A percentile compares a stretch with the other conserved stretches of the same genome.
phyloP scores from a whole-genome alignment of 1,140 invertebrate species.

The Liolophura sinensis region DNA sequence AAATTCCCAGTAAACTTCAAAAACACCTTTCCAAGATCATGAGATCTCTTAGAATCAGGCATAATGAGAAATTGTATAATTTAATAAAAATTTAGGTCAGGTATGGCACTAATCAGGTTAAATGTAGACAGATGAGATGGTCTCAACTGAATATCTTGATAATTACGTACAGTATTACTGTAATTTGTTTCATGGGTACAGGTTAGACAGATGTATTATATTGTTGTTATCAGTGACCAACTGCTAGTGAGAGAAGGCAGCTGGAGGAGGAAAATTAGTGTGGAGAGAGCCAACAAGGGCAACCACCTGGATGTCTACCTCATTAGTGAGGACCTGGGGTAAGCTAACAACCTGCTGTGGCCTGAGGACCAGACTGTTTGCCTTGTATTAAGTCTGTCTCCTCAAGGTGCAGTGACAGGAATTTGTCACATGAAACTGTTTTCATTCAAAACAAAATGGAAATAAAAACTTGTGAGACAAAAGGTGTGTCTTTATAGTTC shows the following conservation, averaged over 20 bases:
- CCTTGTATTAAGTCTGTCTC: not conserved
- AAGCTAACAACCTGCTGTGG: constrained; percentile 4
- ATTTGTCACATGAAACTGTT: not conserved
- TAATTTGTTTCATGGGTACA: too few relatives aligned
- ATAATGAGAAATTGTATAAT: too few relatives aligned
- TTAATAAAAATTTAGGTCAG: too few relatives aligned
- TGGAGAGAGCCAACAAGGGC: constrained; percentile 41
- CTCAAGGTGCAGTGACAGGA: not conserved
- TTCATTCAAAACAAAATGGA: not conserved
- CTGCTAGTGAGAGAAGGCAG: constrained; percentile 35
- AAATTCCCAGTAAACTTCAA: too few relatives aligned
- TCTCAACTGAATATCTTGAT: too few relatives aligned
- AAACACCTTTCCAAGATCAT: too few relatives aligned
- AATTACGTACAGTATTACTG: too few relatives aligned
- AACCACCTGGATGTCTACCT: constrained; percentile 50
- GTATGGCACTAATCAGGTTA: too few relatives aligned
- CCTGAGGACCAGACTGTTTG: not conserved
- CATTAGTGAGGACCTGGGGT: constrained; percentile 57
- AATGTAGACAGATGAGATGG: too few relatives aligned
- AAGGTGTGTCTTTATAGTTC: too few relatives aligned
- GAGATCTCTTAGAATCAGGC: too few relatives aligned
- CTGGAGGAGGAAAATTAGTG: constrained; percentile 41
- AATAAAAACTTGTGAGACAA: not conserved
- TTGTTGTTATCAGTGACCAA: constrained; percentile 41
- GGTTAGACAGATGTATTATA: too few relatives aligned